Percentiles rank a stretch among this genome's conserved stretches.
Conservation (phyloP, 2,797 vertebrate genomes). For the Coregonus suidteri region DNA sequence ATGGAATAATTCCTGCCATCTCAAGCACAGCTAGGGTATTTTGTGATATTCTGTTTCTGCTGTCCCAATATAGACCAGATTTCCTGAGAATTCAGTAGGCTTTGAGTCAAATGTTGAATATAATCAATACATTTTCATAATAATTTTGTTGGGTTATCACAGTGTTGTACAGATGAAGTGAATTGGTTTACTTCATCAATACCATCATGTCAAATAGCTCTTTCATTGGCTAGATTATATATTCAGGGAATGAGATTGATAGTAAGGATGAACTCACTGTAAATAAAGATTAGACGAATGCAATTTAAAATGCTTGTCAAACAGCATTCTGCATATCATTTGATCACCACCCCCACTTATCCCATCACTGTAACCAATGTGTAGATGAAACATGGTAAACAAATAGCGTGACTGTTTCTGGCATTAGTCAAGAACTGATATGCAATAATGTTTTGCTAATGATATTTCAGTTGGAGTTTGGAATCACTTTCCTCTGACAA, state of each 20-base stretch:
- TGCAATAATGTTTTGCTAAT: constrained; percentile 42
- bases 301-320: constrained; percentile 51
- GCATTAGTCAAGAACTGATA: constrained; percentile 52
- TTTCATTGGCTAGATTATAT: constrained; percentile 46
- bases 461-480: constrained; percentile 28
- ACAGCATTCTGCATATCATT: constrained; percentile 53
- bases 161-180: constrained; percentile 52
- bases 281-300: constrained; percentile 61
- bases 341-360: constrained; percentile 51
- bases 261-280: constrained; percentile 36
- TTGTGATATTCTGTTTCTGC: not conserved
- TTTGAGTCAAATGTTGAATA: constrained; percentile 42
- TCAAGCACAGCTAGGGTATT: constrained; percentile 14
- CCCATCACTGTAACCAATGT: constrained; percentile 17
- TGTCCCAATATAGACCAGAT: not conserved
- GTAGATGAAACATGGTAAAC: constrained; percentile 44
- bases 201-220: constrained; percentile 50
- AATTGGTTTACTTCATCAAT: constrained; percentile 64
- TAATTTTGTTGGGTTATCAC: constrained; percentile 52
- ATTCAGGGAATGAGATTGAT: constrained; percentile 47
- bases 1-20: constrained; percentile 34
- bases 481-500: constrained; percentile 16
- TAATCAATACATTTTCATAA: constrained; percentile 54
- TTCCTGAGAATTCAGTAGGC: not conserved
- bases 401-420: constrained; percentile 34